Percentiles rank a stretch among this genome's conserved stretches.
phyloP scores from a whole-genome alignment of 2,113 vertebrate species.

The Cyprinodon brontotheroides region DNA sequence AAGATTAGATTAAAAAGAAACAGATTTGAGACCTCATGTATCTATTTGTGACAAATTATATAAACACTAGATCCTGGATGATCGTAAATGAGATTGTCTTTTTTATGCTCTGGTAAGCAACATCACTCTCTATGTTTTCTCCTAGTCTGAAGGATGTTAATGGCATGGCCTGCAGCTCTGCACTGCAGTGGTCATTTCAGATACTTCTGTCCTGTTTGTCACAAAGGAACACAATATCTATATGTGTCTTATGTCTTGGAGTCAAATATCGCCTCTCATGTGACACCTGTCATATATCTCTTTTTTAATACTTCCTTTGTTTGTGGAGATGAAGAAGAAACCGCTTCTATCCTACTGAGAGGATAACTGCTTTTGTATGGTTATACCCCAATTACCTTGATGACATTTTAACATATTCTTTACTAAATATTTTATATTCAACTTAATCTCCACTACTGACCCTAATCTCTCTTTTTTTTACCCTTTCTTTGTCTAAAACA shows the following conservation, averaged over 20 bases:
- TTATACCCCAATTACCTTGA: neutral
- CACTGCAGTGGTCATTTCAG: neutral
- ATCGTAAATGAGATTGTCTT: constrained; percentile 15
- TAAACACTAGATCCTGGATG: neutral
- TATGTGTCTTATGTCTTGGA: constrained; percentile 13
- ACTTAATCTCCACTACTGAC: neutral
- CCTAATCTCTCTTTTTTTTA: neutral
- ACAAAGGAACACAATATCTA: constrained; percentile 1
- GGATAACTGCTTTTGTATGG: no score
- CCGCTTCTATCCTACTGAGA: neutral
- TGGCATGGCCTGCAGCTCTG: neutral
- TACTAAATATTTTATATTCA: neutral
- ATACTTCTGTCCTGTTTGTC: neutral
- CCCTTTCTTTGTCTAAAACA: neutral
- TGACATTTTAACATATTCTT: neutral
- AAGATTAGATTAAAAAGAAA: neutral
- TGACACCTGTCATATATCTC: constrained; percentile 42
- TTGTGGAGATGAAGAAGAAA: constrained; percentile 27
- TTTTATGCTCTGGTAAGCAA: constrained; percentile 8
- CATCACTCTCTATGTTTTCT: constrained; percentile 9
- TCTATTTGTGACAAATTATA: neutral
- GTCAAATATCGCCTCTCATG: constrained; percentile 36
- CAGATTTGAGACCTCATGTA: neutral
- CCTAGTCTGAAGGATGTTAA: neutral
- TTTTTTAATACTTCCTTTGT: constrained; percentile 43